Evolutionary conservation across 2,113 vertebrate genomes (phyloP).

Genomic region (Tichodroma muraria): DNA sequence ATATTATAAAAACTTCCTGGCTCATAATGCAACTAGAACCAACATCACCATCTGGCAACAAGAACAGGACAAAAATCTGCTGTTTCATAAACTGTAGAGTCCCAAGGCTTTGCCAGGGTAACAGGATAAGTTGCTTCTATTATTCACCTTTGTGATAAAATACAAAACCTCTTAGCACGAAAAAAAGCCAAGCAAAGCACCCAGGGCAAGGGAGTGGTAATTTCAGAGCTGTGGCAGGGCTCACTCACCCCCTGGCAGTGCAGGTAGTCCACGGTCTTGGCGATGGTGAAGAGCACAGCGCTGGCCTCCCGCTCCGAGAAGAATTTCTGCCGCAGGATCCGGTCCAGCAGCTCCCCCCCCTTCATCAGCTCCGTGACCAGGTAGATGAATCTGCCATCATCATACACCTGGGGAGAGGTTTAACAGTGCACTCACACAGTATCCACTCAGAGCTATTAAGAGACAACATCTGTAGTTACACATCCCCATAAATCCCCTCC

Average conservation of each 20-base stretch:
- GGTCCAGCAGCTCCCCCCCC: constrained; percentile 92
- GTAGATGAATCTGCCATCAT: constrained; percentile 91
- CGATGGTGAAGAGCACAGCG: constrained; percentile 89
- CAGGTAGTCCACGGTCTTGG: constrained; percentile 95
- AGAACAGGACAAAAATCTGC: neutral
- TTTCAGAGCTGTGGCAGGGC: neutral
- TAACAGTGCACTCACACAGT: neutral
- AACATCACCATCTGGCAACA: neutral
- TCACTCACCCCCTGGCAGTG: constrained; percentile 92
- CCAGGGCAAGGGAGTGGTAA: neutral
- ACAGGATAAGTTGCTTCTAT: neutral
- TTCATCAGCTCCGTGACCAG: constrained; percentile 96
- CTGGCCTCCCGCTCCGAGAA: constrained; percentile 95
- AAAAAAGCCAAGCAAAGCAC: neutral
- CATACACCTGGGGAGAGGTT: constrained; percentile 81
- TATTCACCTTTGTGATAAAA: neutral
- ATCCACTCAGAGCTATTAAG: neutral
- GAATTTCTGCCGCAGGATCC: constrained; percentile 92
- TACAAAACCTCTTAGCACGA: neutral
- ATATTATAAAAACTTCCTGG: neutral
- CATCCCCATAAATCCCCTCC: neutral
- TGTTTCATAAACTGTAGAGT: neutral
- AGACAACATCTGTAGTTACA: neutral
- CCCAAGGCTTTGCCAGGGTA: neutral
- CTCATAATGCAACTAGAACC: neutral